A percentile compares a stretch with the other conserved stretches of the same genome.
Conservation (phyloP, 2,888 invertebrate species). For the Smittia aterrima region DNA sequence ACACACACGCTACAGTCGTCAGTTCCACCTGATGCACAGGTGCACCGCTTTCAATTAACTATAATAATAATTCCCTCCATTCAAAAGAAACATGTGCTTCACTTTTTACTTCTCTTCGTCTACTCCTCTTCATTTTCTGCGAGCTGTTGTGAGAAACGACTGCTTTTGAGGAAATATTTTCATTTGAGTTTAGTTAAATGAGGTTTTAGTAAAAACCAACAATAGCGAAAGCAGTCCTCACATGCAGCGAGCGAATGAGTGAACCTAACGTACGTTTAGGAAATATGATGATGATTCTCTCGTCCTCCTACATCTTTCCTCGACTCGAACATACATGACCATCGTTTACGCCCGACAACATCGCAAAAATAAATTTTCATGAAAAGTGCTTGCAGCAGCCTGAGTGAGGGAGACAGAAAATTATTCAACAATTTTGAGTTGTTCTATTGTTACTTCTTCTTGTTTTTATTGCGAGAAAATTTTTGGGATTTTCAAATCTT, state of each 20-base stretch:
- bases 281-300: conserved; percentile 28
- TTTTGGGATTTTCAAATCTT: background rate
- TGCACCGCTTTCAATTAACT: conserved; percentile 40
- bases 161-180: background rate
- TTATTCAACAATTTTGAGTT: conserved; percentile 34
- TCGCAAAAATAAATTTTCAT: conserved; percentile 26
- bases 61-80: conserved; percentile 39
- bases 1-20: conserved; percentile 5
- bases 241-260: background rate
- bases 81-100: conserved; percentile 35
- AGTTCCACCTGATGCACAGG: conserved; percentile 41
- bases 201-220: background rate
- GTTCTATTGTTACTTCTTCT: conserved; percentile 16
- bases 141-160: background rate
- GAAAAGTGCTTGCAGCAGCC: conserved; percentile 12
- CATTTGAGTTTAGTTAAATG: conserved; percentile 2
- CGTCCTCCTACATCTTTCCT: background rate
- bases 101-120: background rate
- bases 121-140: background rate
- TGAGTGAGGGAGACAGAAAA: conserved; percentile 1
- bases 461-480: conserved; percentile 5
- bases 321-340: background rate
- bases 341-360: background rate
- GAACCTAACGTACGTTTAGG: background rate
- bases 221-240: background rate